Percentiles rank a stretch among this genome's conserved stretches.
Evolutionary conservation across 1,140 invertebrate species (phyloP).

Genomic region (Ostrea edulis): DNA sequence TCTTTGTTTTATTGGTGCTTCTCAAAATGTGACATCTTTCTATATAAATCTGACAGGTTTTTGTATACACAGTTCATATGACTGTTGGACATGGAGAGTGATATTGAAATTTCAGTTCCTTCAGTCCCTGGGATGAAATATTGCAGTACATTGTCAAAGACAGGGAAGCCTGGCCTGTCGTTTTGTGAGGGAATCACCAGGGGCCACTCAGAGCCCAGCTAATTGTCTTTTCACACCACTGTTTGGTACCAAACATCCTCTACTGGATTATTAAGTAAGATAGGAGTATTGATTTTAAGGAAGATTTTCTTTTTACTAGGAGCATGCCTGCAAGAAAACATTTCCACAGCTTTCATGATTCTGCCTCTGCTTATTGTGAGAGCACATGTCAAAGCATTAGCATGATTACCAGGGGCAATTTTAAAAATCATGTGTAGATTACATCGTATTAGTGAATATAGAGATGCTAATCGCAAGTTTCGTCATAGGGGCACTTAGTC

Average conservation of each 20-base stretch:
- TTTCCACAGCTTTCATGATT: neutral
- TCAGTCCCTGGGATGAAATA: too few relatives aligned
- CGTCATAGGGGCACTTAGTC: neutral
- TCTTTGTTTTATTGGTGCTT: too few relatives aligned
- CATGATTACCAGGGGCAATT: neutral
- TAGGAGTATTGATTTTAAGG: slow-evolving; percentile 11
- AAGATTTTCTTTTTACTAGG: neutral
- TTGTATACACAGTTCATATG: too few relatives aligned
- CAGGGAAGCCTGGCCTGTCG: neutral
- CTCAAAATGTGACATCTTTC: too few relatives aligned
- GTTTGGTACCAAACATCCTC: neutral
- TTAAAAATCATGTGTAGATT: neutral
- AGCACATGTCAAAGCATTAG: neutral
- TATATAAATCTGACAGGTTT: too few relatives aligned
- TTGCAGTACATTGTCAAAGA: too few relatives aligned
- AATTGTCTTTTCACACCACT: neutral
- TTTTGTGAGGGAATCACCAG: too few relatives aligned
- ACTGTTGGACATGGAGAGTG: too few relatives aligned
- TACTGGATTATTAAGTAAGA: slow-evolving; percentile 11
- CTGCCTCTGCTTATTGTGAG: neutral
- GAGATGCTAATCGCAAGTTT: neutral
- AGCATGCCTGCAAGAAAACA: neutral
- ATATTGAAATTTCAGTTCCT: too few relatives aligned
- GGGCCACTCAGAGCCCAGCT: neutral
- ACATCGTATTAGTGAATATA: neutral